Evolutionary conservation across 2,113 vertebrate genomes (phyloP), one percentile per base, ranked within the genome.

Genomic region (Athene cunicularia): DNA sequence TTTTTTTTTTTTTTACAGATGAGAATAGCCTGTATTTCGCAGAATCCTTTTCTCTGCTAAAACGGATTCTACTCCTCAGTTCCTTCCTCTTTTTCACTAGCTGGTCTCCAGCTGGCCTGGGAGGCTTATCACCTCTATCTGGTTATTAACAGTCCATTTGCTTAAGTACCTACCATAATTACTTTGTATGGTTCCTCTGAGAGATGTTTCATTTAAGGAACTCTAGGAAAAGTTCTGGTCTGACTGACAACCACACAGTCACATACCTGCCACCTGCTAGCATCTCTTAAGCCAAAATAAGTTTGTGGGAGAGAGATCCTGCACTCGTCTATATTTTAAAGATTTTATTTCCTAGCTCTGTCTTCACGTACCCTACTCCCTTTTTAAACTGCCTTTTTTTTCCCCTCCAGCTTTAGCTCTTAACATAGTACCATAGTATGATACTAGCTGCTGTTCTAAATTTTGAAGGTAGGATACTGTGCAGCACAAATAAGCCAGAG

Each of bases 121-220:
- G 98, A 98, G 91, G 93, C 96, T 98, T 96, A 97, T 98, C 98
- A 98, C 98, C 98, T 98, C 98, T 98, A 70, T 95, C 97, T 98
- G 97, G 96, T 98, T 98, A 98, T 98, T 98, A 98, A 98, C 98
- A 98, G 97, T 97, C 97, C 98, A 98, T 98, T 98, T 98, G 98
- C 98, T 98, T 98, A 98, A 98, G 98, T 98, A 98, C 97, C 98
- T 96, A 94, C 97, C 94, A 85, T 98, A 98, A 98, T 98, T 98
- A 98, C 97, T 94, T 97, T 95, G 95, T 91, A 97, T 97, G 84
- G 95, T 97, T 98, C 98, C 98, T 98, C 87, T 0, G 98, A 98
- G 98, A 97, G 80, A 93, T 12, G 49, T 84, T 86, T 95, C 93
- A 92, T 97, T 98, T 97, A 97, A 98, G 89, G 86, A 98, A 97